Evolutionary conservation across 92 coral and sea anemone species (phyloP).

Genomic region (Nematostella vectensis): DNA sequence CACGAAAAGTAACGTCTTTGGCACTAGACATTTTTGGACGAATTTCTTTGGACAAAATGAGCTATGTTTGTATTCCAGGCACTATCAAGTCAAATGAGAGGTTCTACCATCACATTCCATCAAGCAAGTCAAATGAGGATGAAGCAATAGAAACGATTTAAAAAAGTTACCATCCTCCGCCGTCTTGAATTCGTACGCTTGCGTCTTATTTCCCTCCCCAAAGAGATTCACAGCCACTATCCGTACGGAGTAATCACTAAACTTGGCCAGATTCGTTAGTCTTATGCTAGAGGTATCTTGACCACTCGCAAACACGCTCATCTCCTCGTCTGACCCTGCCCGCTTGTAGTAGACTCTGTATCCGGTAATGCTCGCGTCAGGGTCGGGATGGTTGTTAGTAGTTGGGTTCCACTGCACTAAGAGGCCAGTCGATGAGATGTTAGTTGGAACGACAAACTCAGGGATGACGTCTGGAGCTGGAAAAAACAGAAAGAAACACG

Average conservation of each 20-base stretch:
- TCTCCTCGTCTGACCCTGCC: background rate
- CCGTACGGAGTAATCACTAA: background rate
- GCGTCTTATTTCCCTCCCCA: slow-evolving; percentile 2
- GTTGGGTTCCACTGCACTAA: background rate
- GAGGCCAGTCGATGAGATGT: background rate
- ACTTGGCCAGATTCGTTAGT: background rate
- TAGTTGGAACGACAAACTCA: background rate
- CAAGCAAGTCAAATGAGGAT: no score
- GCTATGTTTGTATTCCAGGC: no score
- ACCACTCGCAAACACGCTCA: background rate
- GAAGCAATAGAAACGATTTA: no score
- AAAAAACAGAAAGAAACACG: background rate
- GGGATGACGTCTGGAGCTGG: slow-evolving; percentile 3
- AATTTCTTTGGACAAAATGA: no score
- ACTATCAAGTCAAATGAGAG: no score
- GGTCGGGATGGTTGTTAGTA: background rate
- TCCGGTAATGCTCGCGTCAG: background rate
- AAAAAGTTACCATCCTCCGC: slow-evolving; percentile 6
- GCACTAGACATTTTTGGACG: no score
- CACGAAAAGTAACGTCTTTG: no score
- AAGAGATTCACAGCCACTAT: background rate
- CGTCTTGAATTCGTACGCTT: background rate
- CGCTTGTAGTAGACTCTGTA: background rate
- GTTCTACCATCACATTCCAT: no score
- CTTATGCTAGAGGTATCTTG: background rate